A percentile compares a stretch with the other conserved stretches of the same genome.
Evolutionary conservation across 2,113 vertebrate species (phyloP).

Genomic region (Hippocampus mohnikei): DNA sequence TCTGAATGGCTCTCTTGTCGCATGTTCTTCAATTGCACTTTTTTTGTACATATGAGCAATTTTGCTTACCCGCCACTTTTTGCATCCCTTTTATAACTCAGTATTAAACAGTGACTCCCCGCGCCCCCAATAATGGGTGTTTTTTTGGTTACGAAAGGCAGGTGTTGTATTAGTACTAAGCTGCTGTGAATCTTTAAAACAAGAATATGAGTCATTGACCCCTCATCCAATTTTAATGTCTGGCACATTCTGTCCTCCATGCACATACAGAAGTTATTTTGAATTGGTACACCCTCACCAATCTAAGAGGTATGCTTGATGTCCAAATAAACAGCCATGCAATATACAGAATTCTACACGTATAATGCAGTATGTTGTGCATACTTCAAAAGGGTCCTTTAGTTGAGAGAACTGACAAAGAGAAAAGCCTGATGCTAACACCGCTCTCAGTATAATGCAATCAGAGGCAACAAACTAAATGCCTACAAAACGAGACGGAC

Average conservation of each 20-base stretch:
- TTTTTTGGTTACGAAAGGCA: not conserved
- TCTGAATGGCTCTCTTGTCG: not conserved
- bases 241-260: not conserved
- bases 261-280: not conserved
- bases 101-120: not conserved
- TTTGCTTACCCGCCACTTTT: not conserved
- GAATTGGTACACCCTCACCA: not conserved
- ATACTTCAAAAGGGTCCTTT: not conserved
- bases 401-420: no score
- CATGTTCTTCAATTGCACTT: not conserved
- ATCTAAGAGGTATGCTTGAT: not conserved
- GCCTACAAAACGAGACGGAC: no score
- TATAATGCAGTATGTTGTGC: not conserved
- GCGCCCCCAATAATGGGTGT: no score
- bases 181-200: not conserved
- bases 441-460: no score
- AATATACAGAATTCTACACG: not conserved
- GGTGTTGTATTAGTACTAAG: not conserved
- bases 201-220: not conserved
- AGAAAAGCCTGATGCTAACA: no score
- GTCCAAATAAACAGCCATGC: not conserved
- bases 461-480: no score
- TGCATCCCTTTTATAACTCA: no score
- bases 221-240: not conserved
- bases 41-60: not conserved